Base-by-base conservation (phyloP, 2,797 vertebrate genomes). In the Brachyrhaphis roseni region DNA sequence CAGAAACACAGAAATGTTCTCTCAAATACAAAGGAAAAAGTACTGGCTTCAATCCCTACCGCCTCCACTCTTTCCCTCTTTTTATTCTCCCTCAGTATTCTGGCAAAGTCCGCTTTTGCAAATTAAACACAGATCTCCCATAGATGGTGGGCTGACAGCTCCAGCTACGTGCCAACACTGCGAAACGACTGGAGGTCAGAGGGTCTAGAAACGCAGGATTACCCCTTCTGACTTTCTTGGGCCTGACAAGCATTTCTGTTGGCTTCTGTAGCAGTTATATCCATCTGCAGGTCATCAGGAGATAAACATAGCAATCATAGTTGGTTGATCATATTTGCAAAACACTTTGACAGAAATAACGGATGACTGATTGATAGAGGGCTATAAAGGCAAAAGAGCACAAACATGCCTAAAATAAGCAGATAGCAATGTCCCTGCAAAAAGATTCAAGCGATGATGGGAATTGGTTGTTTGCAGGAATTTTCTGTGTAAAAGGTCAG, bases 111-210 rank as follows among this genome's bases (percentile, higher is more conserved):
- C 8, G 72, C 93, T 91, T 91, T 91, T 89, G 89, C 92, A 94
- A 94, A 95, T 95, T 89, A 93, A 95, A 92, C 92, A 91, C 94
- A 95, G 94, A 92, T 95, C 94, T 94, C 92, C 93, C 86, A 90
- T 92, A 93, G 93, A 93, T 87, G 88, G 86, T 78, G 82, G 89
- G 90, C 89, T 94, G 95, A 95, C 95, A 94, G 93, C 86, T 94
- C 84, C 85, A 89, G 74, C 91, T 90, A 92, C 90, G 91, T 94
- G 95, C 94, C 95, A 95, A 91, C 90, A 89, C 91, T 94, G 89
- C 91, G 91, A 92, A 94, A 93, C 81, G 86, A 92, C 91, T 88
- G 82, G 82, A 91, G 90, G 92, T 94, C 90, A 89, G 82, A 74
- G 86, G 88, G 88, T 87, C 90, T 87, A 91, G 90, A 86, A 94